phyloP scores from a whole-genome alignment of 2,797 vertebrate genomes.

The Scolopax rusticola region DNA sequence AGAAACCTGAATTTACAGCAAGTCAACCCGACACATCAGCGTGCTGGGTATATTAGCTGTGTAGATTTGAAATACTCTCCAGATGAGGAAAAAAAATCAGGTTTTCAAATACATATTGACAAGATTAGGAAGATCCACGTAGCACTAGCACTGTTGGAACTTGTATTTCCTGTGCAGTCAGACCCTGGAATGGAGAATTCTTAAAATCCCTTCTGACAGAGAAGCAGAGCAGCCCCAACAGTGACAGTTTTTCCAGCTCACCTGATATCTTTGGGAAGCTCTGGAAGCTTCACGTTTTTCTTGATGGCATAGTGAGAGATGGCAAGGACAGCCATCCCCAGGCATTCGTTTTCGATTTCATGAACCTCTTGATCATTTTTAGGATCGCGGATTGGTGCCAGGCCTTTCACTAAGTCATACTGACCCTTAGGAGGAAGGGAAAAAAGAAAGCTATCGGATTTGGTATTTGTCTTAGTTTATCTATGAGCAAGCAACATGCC shows the following conservation, averaged over 20 bases:
- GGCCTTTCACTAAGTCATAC: slow-evolving; percentile 91
- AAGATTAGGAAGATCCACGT: not conserved
- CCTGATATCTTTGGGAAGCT: slow-evolving; percentile 89
- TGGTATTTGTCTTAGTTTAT: not conserved
- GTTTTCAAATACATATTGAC: not conserved
- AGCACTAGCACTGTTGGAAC: not conserved
- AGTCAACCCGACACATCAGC: not conserved
- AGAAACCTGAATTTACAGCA: not conserved
- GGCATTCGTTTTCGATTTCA: slow-evolving; percentile 95
- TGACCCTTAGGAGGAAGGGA: slow-evolving; percentile 84
- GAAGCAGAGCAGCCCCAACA: not conserved
- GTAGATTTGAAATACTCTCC: not conserved
- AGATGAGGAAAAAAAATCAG: not conserved
- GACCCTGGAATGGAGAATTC: not conserved
- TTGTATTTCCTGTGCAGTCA: not conserved
- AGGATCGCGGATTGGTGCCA: slow-evolving; percentile 86
- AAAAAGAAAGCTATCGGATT: not conserved
- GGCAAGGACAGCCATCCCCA: slow-evolving; percentile 98
- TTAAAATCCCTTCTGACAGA: not conserved
- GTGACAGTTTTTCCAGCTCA: slow-evolving; percentile 39
- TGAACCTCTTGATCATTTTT: slow-evolving; percentile 88
- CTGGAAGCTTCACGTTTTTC: slow-evolving; percentile 78
- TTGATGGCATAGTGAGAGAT: slow-evolving; percentile 90
- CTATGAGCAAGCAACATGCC: not conserved
- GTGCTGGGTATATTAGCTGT: not conserved